These are phyloP conservation scores for Nannospalax galili DNA, from an alignment of 2,113 vertebrate genomes.

Conservation along the genomic window DNA sequence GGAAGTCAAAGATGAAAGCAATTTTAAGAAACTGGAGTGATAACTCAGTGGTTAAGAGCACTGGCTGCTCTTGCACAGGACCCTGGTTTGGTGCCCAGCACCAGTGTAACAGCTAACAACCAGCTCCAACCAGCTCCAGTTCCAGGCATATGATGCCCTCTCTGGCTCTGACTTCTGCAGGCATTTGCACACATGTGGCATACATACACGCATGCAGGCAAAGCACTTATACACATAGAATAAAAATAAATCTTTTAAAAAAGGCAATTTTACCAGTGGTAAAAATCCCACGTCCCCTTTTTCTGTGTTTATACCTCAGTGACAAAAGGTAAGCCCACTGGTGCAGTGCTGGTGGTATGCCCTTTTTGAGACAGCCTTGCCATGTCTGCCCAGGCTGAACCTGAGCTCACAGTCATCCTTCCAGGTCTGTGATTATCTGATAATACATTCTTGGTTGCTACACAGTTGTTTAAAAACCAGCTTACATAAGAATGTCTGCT, in stretches of 20 bases:
- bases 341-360: background rate
- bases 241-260: too few relatives aligned
- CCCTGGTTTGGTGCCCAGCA: too few relatives aligned
- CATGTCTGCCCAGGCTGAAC: background rate
- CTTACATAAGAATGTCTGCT: slow-evolving; percentile 29
- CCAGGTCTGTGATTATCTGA: background rate
- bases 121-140: too few relatives aligned
- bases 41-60: too few relatives aligned
- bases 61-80: too few relatives aligned
- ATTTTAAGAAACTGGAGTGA: too few relatives aligned
- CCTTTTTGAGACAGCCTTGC: background rate
- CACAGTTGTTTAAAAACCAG: background rate
- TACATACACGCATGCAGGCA: too few relatives aligned
- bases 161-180: too few relatives aligned
- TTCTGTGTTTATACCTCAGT: background rate
- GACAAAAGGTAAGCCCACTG: background rate
- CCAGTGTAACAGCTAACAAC: too few relatives aligned
- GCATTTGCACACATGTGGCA: too few relatives aligned
- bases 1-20: background rate
- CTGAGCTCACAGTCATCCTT: background rate
- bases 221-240: too few relatives aligned
- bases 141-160: too few relatives aligned
- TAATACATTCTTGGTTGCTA: background rate
- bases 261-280: background rate
- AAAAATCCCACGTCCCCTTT: background rate